Percentiles rank a stretch among this genome's conserved stretches.
These are phyloP conservation scores for Bambusicola thoracicus DNA, from an alignment of 2,113 vertebrate genomes.

Conservation along the genomic window DNA sequence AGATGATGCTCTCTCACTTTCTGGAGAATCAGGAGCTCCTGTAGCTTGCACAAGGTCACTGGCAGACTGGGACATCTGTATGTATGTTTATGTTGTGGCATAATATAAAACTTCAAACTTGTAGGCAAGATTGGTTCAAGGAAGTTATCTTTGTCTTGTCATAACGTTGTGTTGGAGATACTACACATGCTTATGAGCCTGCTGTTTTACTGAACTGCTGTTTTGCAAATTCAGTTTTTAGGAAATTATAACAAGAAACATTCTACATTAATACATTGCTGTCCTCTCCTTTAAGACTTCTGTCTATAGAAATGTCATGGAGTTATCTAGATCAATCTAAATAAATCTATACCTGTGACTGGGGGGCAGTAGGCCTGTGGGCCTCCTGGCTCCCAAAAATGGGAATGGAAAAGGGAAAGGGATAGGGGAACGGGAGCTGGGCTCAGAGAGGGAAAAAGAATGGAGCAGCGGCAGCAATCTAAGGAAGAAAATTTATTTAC, in stretches of 20 bases:
- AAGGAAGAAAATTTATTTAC: too few species aligned
- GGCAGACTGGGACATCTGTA: rapidly evolving
- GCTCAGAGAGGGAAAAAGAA: too few species aligned
- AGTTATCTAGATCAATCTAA: too few species aligned
- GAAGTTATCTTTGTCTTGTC: not conserved
- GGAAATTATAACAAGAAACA: not conserved
- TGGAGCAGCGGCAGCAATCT: too few species aligned
- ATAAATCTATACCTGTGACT: too few species aligned
- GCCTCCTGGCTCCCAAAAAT: too few species aligned
- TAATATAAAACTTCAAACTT: not conserved
- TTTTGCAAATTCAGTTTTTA: not conserved
- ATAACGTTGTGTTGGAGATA: not conserved
- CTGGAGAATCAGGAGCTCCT: rapidly evolving
- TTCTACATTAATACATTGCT: not conserved
- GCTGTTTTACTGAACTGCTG: not conserved
- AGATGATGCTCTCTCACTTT: not conserved
- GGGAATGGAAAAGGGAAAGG: too few species aligned
- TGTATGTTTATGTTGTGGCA: not conserved
- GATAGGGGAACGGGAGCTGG: too few species aligned
- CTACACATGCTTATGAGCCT: not conserved
- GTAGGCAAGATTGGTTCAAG: not conserved
- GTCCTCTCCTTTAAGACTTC: not conserved
- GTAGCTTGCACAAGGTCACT: not conserved
- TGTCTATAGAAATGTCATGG: not conserved
- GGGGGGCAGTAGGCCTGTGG: too few species aligned